Evolutionary conservation across 2,797 vertebrate genomes (phyloP), one percentile per base, ranked within the genome.

Genomic region (Manis pentadactyla): DNA sequence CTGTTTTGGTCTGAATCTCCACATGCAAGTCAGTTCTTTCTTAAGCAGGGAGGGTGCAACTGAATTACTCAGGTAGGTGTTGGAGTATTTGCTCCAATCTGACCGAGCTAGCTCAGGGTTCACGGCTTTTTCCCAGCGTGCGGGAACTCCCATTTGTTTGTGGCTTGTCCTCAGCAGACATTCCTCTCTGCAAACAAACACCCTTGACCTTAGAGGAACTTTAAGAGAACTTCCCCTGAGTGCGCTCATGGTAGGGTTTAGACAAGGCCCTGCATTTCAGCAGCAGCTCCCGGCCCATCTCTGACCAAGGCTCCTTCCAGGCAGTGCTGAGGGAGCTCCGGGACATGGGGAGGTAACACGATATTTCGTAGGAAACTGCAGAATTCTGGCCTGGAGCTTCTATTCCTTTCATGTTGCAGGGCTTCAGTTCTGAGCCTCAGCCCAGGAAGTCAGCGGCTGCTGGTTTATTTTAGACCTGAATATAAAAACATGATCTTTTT

Each of bases 111-210:
- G 29, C 3, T 21, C 14, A 17, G 39, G 42, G 0, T 17, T 49
- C 17, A 6, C 0, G 29, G 31, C 37, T 68, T 42, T 53, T 29
- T 0, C 53, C 51, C 85, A 0, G 90, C 7, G 4, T 39, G 2
- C 87, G 90, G 5, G 59, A 92, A 86, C 89, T 3, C 61, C 77
- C 25, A 1, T 46, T 18, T 95, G 85, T 74, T 79, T 83, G 93
- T n/a, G 81, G 94, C 63, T 79, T 63, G 90, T 94, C 94, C 93
- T 95, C 94, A 91, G 91, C 90, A 93, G 77, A 64, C 94, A 95
- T 69, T 91, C 74, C 77, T 69, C 27, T 34, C 37, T 93, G 39
- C 97, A 97, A 97, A 98, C 96, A 98, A 97, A 97, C 81, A 63
- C 78, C 51, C 86, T 97, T 96, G 97, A 96, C 93, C 92, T 96